Evolutionary conservation across 1,140 invertebrate genomes (phyloP), one percentile per base, ranked within the genome.

Genomic region (Solen grandis): DNA sequence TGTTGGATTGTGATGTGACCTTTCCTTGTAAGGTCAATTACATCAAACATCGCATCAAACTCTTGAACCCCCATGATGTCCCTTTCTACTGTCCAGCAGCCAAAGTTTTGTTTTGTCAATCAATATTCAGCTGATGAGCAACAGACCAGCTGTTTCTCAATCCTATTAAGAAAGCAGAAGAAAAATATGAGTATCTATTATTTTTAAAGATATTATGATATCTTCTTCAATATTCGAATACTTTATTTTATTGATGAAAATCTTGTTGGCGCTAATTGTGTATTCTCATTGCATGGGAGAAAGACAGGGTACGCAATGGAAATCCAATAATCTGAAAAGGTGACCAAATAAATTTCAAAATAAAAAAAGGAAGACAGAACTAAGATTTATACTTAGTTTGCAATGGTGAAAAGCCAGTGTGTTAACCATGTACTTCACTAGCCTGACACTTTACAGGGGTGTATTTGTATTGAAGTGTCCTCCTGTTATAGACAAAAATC

Each of bases 41-140:
- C 82, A 69, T 89, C 88, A 82, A 89, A 90, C 27, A 90, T 79
- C 10, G 69, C 54, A 50, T 82, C 75, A 75, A 89, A 84, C 50
- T 90, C 88, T 19, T 85, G 79, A 29, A 88, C 84, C 1, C 87
- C 88, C 89, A 90, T 90, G 16, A 25, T 5, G 4, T 22, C 16
- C 5, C 4, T 46, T 22, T 14, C 41, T 46, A 46, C 41, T 46
- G 41, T 8, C 41, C 41, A 46, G 41, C 41, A 46, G 41, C 41
- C 8, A 19, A 46, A 46, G 19, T 46, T 10, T 46, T n/a, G n/a
- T n/a, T n/a, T n/a, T n/a, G n/a, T n/a, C n/a, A n/a, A n/a, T n/a
- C n/a, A n/a, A 46, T 46, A 46, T 46, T 10, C 41, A 46, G 41
- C 8, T 46, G 41, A 10, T 46, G 41, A 46, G 8, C 19, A 10